A percentile compares a stretch with the other conserved stretches of the same genome.
Conservation (phyloP, 2,797 vertebrate species). For the Tolypeutes matacus region DNA sequence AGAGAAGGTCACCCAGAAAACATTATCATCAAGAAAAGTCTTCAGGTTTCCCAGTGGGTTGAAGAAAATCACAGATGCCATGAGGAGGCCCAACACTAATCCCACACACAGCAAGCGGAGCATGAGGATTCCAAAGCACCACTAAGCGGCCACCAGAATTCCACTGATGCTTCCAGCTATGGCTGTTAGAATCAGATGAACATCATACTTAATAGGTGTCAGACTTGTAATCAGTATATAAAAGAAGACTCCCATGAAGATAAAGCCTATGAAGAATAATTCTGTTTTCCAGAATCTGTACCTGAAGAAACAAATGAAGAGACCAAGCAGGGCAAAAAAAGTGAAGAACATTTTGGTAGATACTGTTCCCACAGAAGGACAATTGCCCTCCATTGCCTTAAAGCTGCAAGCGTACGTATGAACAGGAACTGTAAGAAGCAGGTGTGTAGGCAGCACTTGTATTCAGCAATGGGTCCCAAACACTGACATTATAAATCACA, state of each 20-base stretch:
- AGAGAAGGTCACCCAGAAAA: constrained; percentile 95
- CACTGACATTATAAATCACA: constrained; percentile 95
- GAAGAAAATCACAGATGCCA: constrained; percentile 91
- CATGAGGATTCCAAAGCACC: constrained; percentile 93
- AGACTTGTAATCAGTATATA: constrained; percentile 92
- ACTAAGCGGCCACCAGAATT: constrained; percentile 93
- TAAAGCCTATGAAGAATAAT: constrained; percentile 95
- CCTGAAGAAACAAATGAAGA: constrained; percentile 96
- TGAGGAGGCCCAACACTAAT: constrained; percentile 93
- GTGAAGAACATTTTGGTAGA: constrained; percentile 94
- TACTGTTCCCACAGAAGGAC: constrained; percentile 90
- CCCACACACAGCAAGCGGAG: constrained; percentile 92
- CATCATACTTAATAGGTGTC: constrained; percentile 91
- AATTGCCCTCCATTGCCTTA: constrained; percentile 89
- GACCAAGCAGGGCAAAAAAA: constrained; percentile 92
- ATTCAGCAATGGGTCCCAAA: constrained; percentile 93
- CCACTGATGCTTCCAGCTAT: constrained; percentile 91
- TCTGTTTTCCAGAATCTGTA: constrained; percentile 96
- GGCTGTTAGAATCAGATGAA: constrained; percentile 90
- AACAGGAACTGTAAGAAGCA: constrained; percentile 86
- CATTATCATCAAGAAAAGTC: constrained; percentile 90
- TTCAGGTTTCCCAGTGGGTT: constrained; percentile 93
- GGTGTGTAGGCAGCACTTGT: constrained; percentile 92
- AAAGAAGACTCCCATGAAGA: constrained; percentile 92
- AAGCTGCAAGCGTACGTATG: constrained; percentile 97